Evolutionary conservation across 2,797 vertebrate species (phyloP).

Genomic region (Gymnothorax javanicus): DNA sequence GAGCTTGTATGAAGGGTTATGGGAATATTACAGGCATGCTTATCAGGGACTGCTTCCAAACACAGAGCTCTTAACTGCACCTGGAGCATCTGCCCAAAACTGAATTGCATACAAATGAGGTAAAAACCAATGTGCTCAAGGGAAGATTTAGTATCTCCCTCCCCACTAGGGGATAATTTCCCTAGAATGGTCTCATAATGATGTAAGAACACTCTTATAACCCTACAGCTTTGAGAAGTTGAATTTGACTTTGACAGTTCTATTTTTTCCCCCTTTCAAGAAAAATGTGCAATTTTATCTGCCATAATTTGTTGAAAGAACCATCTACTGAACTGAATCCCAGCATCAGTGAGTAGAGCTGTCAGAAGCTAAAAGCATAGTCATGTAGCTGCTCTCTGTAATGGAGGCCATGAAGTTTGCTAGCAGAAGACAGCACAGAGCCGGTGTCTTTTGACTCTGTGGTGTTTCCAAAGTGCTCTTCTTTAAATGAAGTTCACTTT

Average conservation of each 20-base stretch:
- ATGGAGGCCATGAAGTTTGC: background rate
- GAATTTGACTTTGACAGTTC: background rate
- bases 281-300: background rate
- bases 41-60: background rate
- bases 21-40: background rate
- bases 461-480: background rate
- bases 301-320: constrained; percentile 9
- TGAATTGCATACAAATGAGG: background rate
- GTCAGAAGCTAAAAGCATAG: constrained; percentile 22
- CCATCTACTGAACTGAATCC: background rate
- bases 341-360: background rate
- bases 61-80: background rate
- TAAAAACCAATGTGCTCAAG: background rate
- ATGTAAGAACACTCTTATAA: background rate
- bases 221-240: background rate
- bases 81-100: background rate
- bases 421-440: background rate
- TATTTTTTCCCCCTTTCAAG: background rate
- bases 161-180: background rate
- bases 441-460: background rate
- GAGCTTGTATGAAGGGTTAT: background rate
- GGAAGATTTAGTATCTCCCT: background rate
- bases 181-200: background rate
- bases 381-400: background rate
- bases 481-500: background rate